Percentiles rank a stretch among this genome's conserved stretches.
Evolutionary conservation across 2,797 vertebrate species (phyloP).

Genomic region (Crypturellus tataupa): DNA sequence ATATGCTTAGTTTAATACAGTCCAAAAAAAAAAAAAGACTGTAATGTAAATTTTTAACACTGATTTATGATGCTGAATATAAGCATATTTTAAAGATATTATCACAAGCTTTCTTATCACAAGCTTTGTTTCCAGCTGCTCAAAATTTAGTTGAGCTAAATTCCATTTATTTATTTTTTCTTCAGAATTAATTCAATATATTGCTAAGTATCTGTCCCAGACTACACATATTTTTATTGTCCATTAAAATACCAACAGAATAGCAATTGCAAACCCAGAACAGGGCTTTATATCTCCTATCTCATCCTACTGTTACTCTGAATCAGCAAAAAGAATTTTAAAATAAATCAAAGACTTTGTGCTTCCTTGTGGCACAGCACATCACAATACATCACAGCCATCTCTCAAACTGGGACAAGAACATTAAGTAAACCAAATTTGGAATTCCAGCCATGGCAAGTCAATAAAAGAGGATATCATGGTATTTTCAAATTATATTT

Average conservation of each 20-base stretch:
- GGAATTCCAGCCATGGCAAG: not conserved
- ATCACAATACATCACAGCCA: not conserved
- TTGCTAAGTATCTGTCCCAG: not conserved
- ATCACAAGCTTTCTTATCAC: not conserved
- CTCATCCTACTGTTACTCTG: not conserved
- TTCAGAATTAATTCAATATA: not conserved
- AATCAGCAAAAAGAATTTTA: constrained; percentile 44
- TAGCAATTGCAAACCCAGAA: constrained; percentile 4
- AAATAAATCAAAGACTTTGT: constrained; percentile 47
- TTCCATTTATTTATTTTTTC: not conserved
- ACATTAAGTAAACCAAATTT: not conserved
- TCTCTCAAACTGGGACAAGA: not conserved
- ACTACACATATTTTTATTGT: not conserved
- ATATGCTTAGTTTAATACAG: not conserved
- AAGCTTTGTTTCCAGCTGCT: not conserved
- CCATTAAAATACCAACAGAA: constrained; percentile 21
- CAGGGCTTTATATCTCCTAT: not conserved
- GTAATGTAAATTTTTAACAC: not conserved
- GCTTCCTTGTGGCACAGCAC: not conserved
- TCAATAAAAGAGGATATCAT: not conserved
- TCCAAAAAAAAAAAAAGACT: not conserved
- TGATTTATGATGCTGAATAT: not conserved
- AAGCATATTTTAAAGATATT: not conserved
- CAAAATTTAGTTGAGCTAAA: not conserved
- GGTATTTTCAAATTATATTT: not conserved